A percentile compares a stretch with the other conserved stretches of the same genome.
Conservation (phyloP, 2,797 vertebrate species). For the Spondyliosoma cantharus region DNA sequence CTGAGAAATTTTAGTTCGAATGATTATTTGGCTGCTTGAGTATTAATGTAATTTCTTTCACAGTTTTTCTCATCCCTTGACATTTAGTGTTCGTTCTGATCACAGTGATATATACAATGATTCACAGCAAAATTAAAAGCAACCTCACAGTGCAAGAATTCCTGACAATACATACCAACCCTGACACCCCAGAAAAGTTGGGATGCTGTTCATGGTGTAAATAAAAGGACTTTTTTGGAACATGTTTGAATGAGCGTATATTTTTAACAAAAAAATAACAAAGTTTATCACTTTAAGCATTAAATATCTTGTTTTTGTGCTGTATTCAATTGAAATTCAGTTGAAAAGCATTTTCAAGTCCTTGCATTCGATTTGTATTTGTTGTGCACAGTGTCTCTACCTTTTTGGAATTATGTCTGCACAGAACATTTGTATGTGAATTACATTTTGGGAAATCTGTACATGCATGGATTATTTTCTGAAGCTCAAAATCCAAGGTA, state of each 20-base stretch:
- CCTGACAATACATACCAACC: neutral
- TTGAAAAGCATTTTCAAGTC: no score
- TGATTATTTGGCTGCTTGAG: slow-evolving; percentile 15
- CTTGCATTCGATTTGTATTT: no score
- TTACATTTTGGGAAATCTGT: slow-evolving; percentile 17
- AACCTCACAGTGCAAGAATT: slow-evolving; percentile 15
- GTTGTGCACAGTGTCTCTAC: neutral
- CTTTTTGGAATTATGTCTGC: no score
- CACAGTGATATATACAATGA: slow-evolving; percentile 24
- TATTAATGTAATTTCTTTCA: slow-evolving; percentile 11
- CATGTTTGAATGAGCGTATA: no score
- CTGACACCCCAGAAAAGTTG: no score
- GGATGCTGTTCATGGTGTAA: no score
- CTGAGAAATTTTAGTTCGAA: slow-evolving; percentile 2
- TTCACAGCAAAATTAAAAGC: slow-evolving; percentile 37
- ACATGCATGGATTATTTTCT: slow-evolving; percentile 13
- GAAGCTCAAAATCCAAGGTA: slow-evolving; percentile 23
- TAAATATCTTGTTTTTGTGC: no score
- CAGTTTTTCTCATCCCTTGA: slow-evolving; percentile 9
- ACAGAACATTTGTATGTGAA: no score
- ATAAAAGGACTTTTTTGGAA: no score
- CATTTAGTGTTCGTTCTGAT: slow-evolving; percentile 60
- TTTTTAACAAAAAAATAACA: neutral
- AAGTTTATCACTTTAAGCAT: no score
- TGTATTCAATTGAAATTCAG: no score